Evolutionary conservation across 2,888 invertebrate genomes (phyloP), one percentile per base, ranked within the genome.

Genomic region (Atrina japonica): DNA sequence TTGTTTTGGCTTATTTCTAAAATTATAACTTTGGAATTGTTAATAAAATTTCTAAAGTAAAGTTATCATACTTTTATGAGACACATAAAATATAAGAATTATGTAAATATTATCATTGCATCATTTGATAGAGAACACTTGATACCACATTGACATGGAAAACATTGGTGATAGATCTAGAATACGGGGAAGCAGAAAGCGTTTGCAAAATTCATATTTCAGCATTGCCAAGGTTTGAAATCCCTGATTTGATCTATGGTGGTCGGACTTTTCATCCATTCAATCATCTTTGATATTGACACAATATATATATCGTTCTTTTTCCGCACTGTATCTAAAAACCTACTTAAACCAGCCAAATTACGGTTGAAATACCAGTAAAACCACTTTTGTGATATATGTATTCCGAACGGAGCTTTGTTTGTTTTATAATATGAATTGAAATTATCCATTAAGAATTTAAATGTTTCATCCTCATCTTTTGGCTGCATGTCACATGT

Each of bases 401-500:
- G 70, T 16, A 82, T 74, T 5, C 79, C 77, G 27, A 80, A 82
- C 1, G 82, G 82, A 14, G 82, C 78, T 25, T 70, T 73, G 40
- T 77, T 80, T 27, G 66, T 66, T 61, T 70, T 73, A 41, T 80
- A 82, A 70, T 80, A 77, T 27, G 47, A 40, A 53, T 81, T 77
- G 88, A 97, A 97, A 90, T 96, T 97, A 76, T 94, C 93, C 53
- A 92, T 87, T 81, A 95, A 93, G 90, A 94, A 94, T 5, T 80
- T 67, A n/a, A 76, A 55, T 6, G 84, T 82, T 47, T 82, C 75
- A 21, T 76, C 49, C 27, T 70, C 73, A 27, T 74, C 73, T 7
- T 25, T 43, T 7, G 80, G 82, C 49, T 76, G 80, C 7, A 18
- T 67, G 3, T 74, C 65, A 60, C 86, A 86, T 3, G 70, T 75